Evolutionary conservation across 2,888 invertebrate species (phyloP).

Genomic region (Lycophotia porphyrea): DNA sequence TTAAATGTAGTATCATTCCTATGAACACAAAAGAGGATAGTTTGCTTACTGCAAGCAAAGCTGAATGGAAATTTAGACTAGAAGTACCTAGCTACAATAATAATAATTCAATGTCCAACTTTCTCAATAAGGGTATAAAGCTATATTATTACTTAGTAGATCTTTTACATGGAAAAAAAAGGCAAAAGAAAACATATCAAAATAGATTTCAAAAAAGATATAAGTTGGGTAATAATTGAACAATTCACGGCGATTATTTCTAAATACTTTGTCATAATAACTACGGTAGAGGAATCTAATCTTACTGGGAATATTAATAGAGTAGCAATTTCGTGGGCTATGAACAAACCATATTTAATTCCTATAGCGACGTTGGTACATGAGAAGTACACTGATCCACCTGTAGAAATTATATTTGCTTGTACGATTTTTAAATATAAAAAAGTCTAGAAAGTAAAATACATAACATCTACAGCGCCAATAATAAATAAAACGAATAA

Average conservation of each 20-base stretch:
- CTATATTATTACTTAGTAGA: conserved; percentile 29
- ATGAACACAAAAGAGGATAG: conserved; percentile 34
- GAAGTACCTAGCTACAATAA: conserved; percentile 58
- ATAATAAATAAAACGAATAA: conserved; percentile 3
- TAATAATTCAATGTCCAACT: conserved; percentile 16
- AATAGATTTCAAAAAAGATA: conserved; percentile 24
- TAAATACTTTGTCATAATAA: conserved; percentile 40
- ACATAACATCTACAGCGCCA: background rate
- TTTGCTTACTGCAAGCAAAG: conserved; percentile 53
- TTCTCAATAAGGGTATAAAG: conserved; percentile 29
- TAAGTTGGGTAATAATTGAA: conserved; percentile 26
- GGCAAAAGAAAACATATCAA: conserved; percentile 16
- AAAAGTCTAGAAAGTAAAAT: conserved; percentile 4
- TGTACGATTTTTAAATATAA: conserved; percentile 37
- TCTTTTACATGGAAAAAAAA: conserved; percentile 30
- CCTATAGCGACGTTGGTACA: conserved; percentile 81
- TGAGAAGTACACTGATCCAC: conserved; percentile 82
- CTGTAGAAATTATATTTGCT: conserved; percentile 78
- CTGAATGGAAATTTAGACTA: conserved; percentile 33
- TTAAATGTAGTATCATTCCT: conserved; percentile 10
- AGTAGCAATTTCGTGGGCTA: conserved; percentile 61
- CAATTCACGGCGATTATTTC: conserved; percentile 25
- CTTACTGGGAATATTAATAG: conserved; percentile 48
- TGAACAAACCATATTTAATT: conserved; percentile 82
- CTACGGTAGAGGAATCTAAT: conserved; percentile 55